Conservation (phyloP, 2,797 vertebrate genomes). For the Hypotaenidia okinawae region DNA sequence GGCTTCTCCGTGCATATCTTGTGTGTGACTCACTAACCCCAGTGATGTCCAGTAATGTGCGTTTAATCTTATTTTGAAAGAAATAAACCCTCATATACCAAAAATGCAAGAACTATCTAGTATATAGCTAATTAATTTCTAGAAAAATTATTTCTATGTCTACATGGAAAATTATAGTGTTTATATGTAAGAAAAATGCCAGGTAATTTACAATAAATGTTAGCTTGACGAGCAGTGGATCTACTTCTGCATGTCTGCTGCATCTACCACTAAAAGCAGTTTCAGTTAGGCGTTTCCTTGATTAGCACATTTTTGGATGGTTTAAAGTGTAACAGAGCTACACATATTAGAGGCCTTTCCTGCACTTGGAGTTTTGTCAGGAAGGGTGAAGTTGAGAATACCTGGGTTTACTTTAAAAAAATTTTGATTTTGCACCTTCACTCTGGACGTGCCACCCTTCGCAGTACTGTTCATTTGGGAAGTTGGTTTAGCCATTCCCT, state of each 20-base stretch:
- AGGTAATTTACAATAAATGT: background rate
- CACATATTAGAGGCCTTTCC: background rate
- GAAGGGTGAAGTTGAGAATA: background rate
- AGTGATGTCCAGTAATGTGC: background rate
- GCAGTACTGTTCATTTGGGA: background rate
- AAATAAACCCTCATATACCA: background rate
- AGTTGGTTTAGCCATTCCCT: background rate
- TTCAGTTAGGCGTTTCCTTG: background rate
- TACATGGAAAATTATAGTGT: background rate
- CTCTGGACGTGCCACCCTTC: background rate
- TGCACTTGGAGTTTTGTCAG: background rate
- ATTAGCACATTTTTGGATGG: background rate
- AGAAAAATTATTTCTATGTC: background rate
- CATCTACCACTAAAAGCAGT: background rate
- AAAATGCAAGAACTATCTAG: background rate
- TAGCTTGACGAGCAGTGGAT: background rate
- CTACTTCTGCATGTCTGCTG: background rate
- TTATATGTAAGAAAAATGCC: background rate
- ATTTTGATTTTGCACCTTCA: background rate
- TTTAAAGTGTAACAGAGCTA: background rate
- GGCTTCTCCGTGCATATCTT: rapidly evolving
- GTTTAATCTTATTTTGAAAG: background rate
- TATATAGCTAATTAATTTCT: background rate
- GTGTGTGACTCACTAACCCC: background rate
- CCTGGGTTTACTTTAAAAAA: background rate